phyloP scores from a whole-genome alignment of 2,113 vertebrate species.

The Coregonus clupeaformis region DNA sequence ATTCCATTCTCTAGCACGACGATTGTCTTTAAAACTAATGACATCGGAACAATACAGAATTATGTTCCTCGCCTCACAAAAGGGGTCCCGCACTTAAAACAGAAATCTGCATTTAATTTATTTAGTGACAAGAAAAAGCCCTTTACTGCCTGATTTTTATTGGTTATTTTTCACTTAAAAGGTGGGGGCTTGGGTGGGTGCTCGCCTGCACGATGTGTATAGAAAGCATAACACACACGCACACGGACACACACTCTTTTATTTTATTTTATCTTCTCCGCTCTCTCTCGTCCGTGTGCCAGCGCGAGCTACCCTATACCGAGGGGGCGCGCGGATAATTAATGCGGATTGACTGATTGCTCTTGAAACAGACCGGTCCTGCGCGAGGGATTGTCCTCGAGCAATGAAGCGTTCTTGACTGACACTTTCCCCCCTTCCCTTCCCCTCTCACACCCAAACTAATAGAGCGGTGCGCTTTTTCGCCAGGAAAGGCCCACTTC shows the following conservation, averaged over 20 bases:
- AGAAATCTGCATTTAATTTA: constrained; percentile 73
- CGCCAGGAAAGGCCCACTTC: constrained; percentile 60
- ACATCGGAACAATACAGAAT: constrained; percentile 62
- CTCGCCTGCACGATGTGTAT: constrained; percentile 35
- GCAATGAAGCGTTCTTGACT: constrained; percentile 77
- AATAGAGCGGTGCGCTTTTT: constrained; percentile 55
- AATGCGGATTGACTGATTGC: constrained; percentile 86
- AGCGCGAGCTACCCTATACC: constrained; percentile 60
- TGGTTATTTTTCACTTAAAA: constrained; percentile 70
- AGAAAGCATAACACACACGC: constrained; percentile 38
- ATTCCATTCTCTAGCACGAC: constrained; percentile 21
- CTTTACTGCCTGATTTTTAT: constrained; percentile 71
- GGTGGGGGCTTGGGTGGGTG: constrained; percentile 59
- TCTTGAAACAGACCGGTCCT: constrained; percentile 83
- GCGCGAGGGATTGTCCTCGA: constrained; percentile 75
- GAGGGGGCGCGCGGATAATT: constrained; percentile 74
- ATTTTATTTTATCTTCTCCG: constrained; percentile 11
- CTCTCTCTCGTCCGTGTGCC: constrained; percentile 53
- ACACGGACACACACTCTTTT: constrained; percentile 7
- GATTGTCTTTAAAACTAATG: constrained; percentile 63
- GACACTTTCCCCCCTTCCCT: constrained; percentile 73
- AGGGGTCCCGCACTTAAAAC: constrained; percentile 62
- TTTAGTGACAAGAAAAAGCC: constrained; percentile 71
- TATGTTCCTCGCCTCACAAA: constrained; percentile 57
- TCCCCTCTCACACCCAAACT: constrained; percentile 55